A percentile compares a stretch with the other conserved stretches of the same genome.
phyloP scores from a whole-genome alignment of 1,140 invertebrate species.

The Drosophila burlai region DNA sequence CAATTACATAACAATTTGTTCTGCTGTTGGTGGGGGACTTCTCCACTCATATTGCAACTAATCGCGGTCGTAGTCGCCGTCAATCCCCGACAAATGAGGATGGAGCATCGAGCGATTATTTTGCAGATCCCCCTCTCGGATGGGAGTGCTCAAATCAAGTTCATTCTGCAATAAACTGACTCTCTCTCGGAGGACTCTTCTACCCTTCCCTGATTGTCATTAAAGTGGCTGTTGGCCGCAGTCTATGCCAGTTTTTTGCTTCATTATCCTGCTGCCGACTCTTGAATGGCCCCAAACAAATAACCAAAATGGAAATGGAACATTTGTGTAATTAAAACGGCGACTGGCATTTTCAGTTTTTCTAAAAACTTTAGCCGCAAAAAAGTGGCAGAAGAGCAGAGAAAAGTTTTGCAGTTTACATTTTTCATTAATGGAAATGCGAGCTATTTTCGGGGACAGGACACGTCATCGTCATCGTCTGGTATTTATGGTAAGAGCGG shows the following conservation, averaged over 20 bases:
- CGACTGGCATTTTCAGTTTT: slow-evolving; percentile 25
- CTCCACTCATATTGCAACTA: slow-evolving; percentile 30
- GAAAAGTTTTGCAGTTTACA: slow-evolving; percentile 48
- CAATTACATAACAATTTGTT: slow-evolving; percentile 63
- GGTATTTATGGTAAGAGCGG: slow-evolving; percentile 38
- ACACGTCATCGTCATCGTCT: slow-evolving; percentile 54
- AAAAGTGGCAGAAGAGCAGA: slow-evolving; percentile 12
- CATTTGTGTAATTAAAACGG: slow-evolving; percentile 49
- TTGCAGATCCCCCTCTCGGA: slow-evolving; percentile 5
- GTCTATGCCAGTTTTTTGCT: slow-evolving; percentile 41
- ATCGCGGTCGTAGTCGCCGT: slow-evolving; percentile 30
- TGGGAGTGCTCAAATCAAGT: slow-evolving; percentile 23
- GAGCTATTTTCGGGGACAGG: slow-evolving; percentile 39
- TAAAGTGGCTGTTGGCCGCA: slow-evolving; percentile 30
- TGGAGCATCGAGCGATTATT: slow-evolving; percentile 28
- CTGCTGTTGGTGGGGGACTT: slow-evolving; percentile 11
- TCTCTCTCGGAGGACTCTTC: not conserved
- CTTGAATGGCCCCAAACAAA: slow-evolving; percentile 16
- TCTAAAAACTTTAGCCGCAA: slow-evolving; percentile 34
- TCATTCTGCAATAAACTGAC: slow-evolving; percentile 18
- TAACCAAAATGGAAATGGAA: slow-evolving; percentile 34
- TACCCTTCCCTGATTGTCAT: slow-evolving; percentile 18
- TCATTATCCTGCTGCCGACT: slow-evolving; percentile 36
- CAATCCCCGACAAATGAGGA: slow-evolving; percentile 25
- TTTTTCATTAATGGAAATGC: slow-evolving; percentile 45